Conservation (phyloP, 2,888 invertebrate species). For the Cheilosia vulpina region DNA sequence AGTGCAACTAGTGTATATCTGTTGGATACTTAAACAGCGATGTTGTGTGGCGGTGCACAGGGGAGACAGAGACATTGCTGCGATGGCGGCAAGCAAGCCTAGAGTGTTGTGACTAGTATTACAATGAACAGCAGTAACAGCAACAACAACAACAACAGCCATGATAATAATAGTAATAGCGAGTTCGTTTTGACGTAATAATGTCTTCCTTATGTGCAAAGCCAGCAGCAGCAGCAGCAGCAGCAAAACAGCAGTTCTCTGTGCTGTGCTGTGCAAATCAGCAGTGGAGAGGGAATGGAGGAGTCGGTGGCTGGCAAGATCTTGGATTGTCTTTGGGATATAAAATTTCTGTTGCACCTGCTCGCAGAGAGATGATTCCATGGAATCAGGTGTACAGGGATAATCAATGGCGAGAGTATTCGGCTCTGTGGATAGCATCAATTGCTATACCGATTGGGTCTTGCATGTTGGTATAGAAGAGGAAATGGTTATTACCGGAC, state of each 20-base stretch:
- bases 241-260: conserved; percentile 4
- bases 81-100: conserved; percentile 45
- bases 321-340: conserved; percentile 55
- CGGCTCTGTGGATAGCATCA: conserved; percentile 18
- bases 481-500: conserved; percentile 68
- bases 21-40: conserved; percentile 33
- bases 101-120: conserved; percentile 65
- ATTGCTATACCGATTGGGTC: conserved; percentile 34
- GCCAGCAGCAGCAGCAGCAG: conserved; percentile 11
- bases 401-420: conserved; percentile 46
- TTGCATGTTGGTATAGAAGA: conserved; percentile 25
- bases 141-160: conserved; percentile 26
- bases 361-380: conserved; percentile 47
- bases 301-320: conserved; percentile 26
- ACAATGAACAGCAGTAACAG: conserved; percentile 51
- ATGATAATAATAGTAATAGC: conserved; percentile 65
- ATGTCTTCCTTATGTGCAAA: conserved; percentile 63
- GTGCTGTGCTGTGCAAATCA: not conserved
- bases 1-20: conserved; percentile 51
- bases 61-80: not conserved
- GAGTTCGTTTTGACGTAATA: conserved; percentile 67
- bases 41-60: conserved; percentile 15
- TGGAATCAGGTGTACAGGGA: conserved; percentile 56
- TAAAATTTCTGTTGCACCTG: conserved; percentile 58
- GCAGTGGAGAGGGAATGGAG: conserved; percentile 17